Conservation (phyloP, 1,140 invertebrate species). For the Eufriesea mexicana region DNA sequence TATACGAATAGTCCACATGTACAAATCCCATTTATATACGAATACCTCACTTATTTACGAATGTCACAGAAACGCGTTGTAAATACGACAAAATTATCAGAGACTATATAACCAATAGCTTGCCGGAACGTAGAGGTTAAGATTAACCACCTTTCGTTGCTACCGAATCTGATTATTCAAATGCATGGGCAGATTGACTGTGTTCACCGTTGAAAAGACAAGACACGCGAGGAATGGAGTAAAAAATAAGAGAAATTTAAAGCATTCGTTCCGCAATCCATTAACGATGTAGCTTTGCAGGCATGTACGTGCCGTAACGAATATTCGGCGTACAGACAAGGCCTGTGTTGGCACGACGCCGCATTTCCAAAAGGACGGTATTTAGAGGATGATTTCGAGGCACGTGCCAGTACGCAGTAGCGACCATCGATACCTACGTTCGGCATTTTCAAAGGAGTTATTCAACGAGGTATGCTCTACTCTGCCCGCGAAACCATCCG, state of each 20-base stretch:
- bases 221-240: no score
- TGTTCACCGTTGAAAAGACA: neutral
- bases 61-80: no score
- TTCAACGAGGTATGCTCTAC: slow-evolving; percentile 64
- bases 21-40: no score
- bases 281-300: slow-evolving; percentile 25
- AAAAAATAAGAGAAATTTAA: slow-evolving; percentile 17
- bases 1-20: no score
- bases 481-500: slow-evolving; percentile 56
- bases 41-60: no score
- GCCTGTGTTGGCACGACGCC: slow-evolving; percentile 27
- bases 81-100: no score
- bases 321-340: slow-evolving; percentile 37
- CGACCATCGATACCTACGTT: slow-evolving; percentile 62
- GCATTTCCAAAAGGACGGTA: slow-evolving; percentile 62
- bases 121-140: no score
- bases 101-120: no score
- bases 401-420: slow-evolving; percentile 63
- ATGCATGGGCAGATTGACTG: neutral
- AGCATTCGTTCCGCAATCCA: slow-evolving; percentile 36
- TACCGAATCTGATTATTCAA: neutral
- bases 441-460: slow-evolving; percentile 70
- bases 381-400: slow-evolving; percentile 67
- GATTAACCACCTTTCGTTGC: no score
- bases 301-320: slow-evolving; percentile 10